Percentiles rank a stretch among this genome's conserved stretches.
Evolutionary conservation across 2,797 vertebrate genomes (phyloP).

Genomic region (Periophthalmus magnuspinnatus): DNA sequence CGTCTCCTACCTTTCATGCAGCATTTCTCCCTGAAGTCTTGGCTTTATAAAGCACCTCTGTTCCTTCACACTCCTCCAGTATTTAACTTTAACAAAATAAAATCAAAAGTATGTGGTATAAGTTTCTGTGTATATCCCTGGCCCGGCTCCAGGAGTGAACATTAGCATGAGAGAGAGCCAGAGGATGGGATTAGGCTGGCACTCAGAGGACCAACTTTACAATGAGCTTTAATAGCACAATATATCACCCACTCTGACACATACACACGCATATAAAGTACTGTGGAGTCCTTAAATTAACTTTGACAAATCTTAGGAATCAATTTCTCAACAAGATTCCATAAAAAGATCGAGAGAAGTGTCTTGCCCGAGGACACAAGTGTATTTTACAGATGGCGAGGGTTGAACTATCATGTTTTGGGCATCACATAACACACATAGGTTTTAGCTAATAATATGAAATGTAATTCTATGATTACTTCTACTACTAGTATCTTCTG

Average conservation of each 20-base stretch:
- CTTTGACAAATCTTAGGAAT: not conserved
- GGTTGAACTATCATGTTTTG: no score
- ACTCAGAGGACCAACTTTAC: conserved; percentile 32
- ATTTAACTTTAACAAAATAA: not conserved
- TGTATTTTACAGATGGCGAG: not conserved
- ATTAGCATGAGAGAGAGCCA: conserved; percentile 27
- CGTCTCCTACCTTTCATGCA: not conserved
- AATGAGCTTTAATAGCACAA: conserved; percentile 14
- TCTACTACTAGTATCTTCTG: no score
- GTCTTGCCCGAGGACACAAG: not conserved
- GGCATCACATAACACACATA: no score
- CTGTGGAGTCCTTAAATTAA: not conserved
- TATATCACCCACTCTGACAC: conserved; percentile 13
- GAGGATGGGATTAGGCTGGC: conserved; percentile 41
- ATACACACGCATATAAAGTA: not conserved
- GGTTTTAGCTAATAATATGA: no score
- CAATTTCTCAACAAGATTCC: not conserved
- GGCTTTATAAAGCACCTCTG: not conserved
- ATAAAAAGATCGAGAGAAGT: no score
- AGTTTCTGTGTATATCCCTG: conserved; percentile 4
- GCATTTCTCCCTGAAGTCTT: not conserved
- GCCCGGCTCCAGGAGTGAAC: conserved; percentile 25
- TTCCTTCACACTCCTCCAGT: not conserved
- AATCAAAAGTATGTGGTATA: conserved; percentile 12
- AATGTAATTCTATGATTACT: no score